A percentile compares a stretch with the other conserved stretches of the same genome.
Conservation (phyloP, 2,888 invertebrate species). For the Dicyrtoma fusca region DNA sequence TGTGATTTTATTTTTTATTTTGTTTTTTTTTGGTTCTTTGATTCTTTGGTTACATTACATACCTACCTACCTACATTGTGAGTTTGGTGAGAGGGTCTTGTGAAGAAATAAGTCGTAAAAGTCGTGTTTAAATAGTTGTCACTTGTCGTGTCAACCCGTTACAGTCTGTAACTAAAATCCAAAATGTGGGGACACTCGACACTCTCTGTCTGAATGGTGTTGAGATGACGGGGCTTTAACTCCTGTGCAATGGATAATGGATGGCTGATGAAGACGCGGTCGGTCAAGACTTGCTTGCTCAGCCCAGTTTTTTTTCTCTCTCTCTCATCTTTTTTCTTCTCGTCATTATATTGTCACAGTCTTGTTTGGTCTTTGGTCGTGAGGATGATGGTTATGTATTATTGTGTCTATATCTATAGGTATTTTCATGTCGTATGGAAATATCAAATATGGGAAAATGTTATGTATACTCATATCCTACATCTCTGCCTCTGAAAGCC, state of each 20-base stretch:
- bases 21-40: slow-evolving; percentile 3
- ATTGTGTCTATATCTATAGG: background rate
- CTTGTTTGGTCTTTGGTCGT: background rate
- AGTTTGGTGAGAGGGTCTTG: no score
- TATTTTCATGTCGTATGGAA: no score
- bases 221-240: no score
- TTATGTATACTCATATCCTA: no score
- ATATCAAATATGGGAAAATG: no score
- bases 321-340: background rate
- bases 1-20: no score
- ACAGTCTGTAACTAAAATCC: background rate
- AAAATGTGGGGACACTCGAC: background rate
- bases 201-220: no score
- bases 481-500: no score
- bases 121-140: slow-evolving; percentile 15
- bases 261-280: background rate
- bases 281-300: slow-evolving; percentile 22
- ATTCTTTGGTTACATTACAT: background rate
- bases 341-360: background rate
- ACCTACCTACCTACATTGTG: no score
- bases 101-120: background rate
- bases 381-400: background rate
- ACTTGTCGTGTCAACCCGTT: slow-evolving; percentile 11
- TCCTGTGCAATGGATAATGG: no score
- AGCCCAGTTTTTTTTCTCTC: slow-evolving; percentile 8